phyloP scores from a whole-genome alignment of 1,140 invertebrate species.

The Paracyclopina nana region DNA sequence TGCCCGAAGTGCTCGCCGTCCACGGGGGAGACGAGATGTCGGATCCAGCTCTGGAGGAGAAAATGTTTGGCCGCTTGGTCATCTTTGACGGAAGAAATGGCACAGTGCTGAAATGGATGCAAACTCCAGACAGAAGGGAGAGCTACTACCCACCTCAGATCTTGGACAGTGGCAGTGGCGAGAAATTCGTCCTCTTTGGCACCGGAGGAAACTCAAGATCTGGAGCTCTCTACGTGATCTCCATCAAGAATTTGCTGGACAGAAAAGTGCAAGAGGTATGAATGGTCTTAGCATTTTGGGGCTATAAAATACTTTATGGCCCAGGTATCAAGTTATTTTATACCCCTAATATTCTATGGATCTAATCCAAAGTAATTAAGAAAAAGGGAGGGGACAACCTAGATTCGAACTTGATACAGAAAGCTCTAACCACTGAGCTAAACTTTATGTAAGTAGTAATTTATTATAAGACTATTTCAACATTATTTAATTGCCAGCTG shows the following conservation, averaged over 20 bases:
- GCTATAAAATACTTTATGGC: no score
- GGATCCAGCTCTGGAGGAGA: conserved; percentile 25
- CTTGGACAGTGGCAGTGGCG: conserved; percentile 34
- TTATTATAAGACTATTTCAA: no score
- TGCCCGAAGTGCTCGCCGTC: conserved; percentile 47
- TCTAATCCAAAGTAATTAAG: no score
- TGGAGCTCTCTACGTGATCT: conserved; percentile 44
- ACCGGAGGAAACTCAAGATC: conserved; percentile 50
- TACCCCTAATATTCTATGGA: no score
- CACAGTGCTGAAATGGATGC: conserved; percentile 36
- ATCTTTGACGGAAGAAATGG: conserved; percentile 49
- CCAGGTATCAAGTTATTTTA: no score
- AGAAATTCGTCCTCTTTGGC: conserved; percentile 40
- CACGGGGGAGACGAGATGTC: conserved; percentile 38
- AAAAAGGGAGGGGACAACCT: no score
- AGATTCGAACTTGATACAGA: no score
- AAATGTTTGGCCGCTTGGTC: conserved; percentile 37
- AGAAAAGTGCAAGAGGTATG: conserved; percentile 34
- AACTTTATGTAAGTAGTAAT: no score
- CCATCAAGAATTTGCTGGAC: conserved; percentile 34
- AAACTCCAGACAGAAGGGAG: conserved; percentile 43
- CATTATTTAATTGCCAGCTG: no score
- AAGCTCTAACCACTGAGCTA: no score
- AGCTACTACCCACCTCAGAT: conserved; percentile 48
- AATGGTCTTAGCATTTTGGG: no score